Base-by-base conservation (phyloP, 2,888 invertebrate species). In the Megaustenia siamemsis region DNA sequence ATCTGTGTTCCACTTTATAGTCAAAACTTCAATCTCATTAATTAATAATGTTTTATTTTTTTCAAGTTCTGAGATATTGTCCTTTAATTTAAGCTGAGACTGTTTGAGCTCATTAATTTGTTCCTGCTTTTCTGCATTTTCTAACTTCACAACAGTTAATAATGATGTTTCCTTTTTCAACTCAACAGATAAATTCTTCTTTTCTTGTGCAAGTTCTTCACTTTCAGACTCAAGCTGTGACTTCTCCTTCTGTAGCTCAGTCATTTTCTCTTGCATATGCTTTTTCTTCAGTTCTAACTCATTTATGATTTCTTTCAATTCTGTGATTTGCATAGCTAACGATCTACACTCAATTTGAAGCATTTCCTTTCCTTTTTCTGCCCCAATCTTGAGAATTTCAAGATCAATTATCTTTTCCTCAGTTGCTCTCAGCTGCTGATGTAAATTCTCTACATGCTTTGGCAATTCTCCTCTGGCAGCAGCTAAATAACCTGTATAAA, bases 381-480 rank as follows among this genome's bases (percentile, higher is more conserved):
- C 79, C 12, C 84, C 80, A 35, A 80, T 79, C 45, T 80, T 79
- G 5, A 84, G 75, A 73, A 84, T 84, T 43, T 84, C 84, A 2
- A 84, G 49, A 40, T 80, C 80, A 38, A 80, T 79, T 18, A 84
- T 28, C 75, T 53, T 79, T n/a, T 84, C 84, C 40, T 84, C 73
- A 10, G 84, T 69, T 38, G 63, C 38, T n/a, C 56, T 75, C 71
- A 79, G 75, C n/a, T 40, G 28, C 24, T 60, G 53, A 35, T 84
- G 80, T 4, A 84, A 38, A 12, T 79, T 73, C 24, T 84, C 80
- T 8, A 84, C 75, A 73, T 84, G 80, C 28, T 80, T 80, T 35
- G 84, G 80, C 24, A 84, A 60, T 66, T 79, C 75, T 28, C 80
- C 80, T 45, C 63, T 53, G 71, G 40, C 45, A 18, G 69, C 49